These are phyloP conservation scores for Brachystomella parvula DNA, from an alignment of 1,140 invertebrate genomes.

Conservation along the genomic window DNA sequence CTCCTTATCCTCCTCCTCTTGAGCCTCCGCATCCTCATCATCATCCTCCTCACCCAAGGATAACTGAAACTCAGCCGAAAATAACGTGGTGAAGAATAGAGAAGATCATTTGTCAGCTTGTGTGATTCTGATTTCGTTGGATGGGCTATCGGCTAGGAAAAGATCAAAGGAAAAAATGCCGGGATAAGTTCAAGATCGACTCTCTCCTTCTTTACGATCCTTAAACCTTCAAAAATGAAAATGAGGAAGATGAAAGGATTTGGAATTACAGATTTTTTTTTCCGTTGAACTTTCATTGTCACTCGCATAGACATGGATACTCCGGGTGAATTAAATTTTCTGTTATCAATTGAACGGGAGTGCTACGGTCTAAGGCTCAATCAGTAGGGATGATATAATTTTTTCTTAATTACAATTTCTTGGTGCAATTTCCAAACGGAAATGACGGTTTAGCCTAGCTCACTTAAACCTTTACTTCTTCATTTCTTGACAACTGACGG, in stretches of 20 bases:
- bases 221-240: neutral
- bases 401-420: neutral
- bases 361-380: no score
- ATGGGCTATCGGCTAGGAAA: neutral
- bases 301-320: neutral
- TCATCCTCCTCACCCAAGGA: no score
- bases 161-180: slow-evolving; percentile 3
- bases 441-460: neutral
- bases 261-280: neutral
- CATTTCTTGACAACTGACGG: neutral
- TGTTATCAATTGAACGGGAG: no score
- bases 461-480: neutral
- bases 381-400: neutral
- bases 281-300: neutral
- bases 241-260: neutral
- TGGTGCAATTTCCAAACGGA: neutral
- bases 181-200: neutral
- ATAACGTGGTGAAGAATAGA: no score
- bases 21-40: no score
- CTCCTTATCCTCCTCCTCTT: no score
- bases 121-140: neutral
- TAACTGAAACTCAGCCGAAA: no score
- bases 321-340: no score
- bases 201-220: neutral
- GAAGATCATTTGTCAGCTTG: neutral